Base-by-base conservation (phyloP, 2,113 vertebrate species). In the Cavia aperea region DNA sequence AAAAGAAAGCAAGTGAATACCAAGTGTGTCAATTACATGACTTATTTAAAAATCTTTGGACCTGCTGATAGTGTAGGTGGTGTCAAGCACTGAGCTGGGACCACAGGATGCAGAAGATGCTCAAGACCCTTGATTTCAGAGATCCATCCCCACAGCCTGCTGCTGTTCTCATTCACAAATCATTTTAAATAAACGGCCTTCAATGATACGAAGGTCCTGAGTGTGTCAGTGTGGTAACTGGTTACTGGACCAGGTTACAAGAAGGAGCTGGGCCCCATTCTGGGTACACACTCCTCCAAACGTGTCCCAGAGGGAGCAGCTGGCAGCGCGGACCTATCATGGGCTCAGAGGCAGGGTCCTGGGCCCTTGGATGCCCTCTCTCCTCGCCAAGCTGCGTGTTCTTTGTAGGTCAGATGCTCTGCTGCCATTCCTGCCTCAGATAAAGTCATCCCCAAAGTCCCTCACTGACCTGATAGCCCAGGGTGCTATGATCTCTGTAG, bases 1-100 rank as follows among this genome's bases (percentile, higher is more conserved):
- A 39, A 33, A 63, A 56, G 39, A 65, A 75, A 75, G 24, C 33
- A 86, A 56, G 39, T 83, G 70, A 87, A 93, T 89, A 75, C 29
- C 19, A 88, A 87, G 51, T 72, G 58, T 92, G 49, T 68, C 56
- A 86, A 77, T 79, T 26, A 81, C 81, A 46, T 14, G 29, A 92
- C 36, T 94, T 23, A 19, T 90, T 88, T 90, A 49, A 68, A 43
- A 46, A 36, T 81, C 18, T 49, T 36, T 21, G 16, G 16, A 24
- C n/a, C 73, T 77, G 75, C 9, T 14, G 62, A 70, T 58, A 49
- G 36, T 18, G 46, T 62, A 43, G 21, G 49, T 56, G 81, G 54
- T 66, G 16, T 89, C 54, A 73, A 85, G 83, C 56, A 33, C 43
- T 24, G 60, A 58, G 70, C 31, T 7, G 56, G 39, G 79, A 68